These are phyloP conservation scores for Epizoanthus stellaris DNA, from an alignment of 92 coral and sea anemone genomes.

Conservation along the genomic window DNA sequence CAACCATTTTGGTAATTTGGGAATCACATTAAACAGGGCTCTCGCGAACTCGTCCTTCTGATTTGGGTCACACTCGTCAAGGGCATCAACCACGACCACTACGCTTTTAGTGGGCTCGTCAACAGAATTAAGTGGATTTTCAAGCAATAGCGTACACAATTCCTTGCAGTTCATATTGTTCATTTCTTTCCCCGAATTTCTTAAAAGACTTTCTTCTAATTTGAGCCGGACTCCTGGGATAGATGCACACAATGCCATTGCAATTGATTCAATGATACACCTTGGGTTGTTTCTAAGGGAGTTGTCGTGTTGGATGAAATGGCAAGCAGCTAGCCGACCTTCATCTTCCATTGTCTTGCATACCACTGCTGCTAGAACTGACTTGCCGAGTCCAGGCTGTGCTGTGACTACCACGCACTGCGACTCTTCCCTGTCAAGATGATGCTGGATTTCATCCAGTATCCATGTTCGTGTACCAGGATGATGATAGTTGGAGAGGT, in stretches of 20 bases:
- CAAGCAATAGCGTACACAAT: constrained; percentile 9
- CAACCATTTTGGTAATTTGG: no score
- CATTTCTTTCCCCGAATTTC: constrained; percentile 3
- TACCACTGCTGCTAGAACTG: constrained; percentile 19
- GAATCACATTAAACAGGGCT: no score
- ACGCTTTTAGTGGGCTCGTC: background rate
- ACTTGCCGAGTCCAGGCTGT: constrained; percentile 27
- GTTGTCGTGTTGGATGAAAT: constrained; percentile 29
- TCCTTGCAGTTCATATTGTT: constrained; percentile 21
- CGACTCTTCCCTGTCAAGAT: background rate
- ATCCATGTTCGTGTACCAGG: constrained; percentile 32
- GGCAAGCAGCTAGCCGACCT: constrained; percentile 22
- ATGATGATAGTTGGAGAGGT: background rate
- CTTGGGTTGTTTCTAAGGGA: constrained; percentile 25
- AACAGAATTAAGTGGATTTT: background rate
- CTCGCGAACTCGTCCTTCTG: no score
- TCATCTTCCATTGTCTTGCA: constrained; percentile 11
- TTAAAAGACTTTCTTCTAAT: constrained; percentile 17
- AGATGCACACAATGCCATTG: constrained; percentile 8
- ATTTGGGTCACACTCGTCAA: background rate
- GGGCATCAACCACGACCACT: constrained; percentile 24
- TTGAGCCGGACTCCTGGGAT: constrained; percentile 22
- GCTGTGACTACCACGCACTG: constrained; percentile 19
- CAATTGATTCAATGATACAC: constrained; percentile 19
- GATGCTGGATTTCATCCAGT: constrained; percentile 4